phyloP scores from a whole-genome alignment of 1,140 invertebrate species.

The Choristoneura fumiferana region DNA sequence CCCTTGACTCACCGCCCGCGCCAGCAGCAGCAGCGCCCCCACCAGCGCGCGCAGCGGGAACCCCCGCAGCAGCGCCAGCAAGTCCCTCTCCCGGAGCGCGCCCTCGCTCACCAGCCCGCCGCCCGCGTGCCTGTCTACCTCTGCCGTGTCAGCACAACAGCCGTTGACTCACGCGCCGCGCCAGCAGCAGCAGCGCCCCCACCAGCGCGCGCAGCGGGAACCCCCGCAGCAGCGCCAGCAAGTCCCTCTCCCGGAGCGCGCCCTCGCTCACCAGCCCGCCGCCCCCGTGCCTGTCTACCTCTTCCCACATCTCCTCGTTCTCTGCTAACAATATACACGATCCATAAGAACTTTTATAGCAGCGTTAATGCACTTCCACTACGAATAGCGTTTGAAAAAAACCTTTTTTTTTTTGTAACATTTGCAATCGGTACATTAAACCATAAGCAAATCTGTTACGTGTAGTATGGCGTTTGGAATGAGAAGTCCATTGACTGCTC shows the following conservation, averaged over 20 bases:
- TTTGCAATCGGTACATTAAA: no score
- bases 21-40: conserved; percentile 40
- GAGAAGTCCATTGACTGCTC: no score
- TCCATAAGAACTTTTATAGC: no score
- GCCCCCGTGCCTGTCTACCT: conserved; percentile 45
- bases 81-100: conserved; percentile 50
- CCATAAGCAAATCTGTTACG: no score
- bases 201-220: conserved; percentile 40
- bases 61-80: conserved; percentile 40
- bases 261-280: conserved; percentile 54
- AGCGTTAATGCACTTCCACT: no score
- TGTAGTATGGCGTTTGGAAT: no score
- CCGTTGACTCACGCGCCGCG: conserved; percentile 38
- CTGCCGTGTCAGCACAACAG: not conserved
- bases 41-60: conserved; percentile 46
- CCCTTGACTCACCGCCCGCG: conserved; percentile 36
- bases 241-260: conserved; percentile 41
- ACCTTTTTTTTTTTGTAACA: no score
- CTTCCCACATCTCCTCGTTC: conserved; percentile 51
- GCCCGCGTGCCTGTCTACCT: conserved; percentile 17
- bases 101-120: conserved; percentile 54
- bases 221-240: conserved; percentile 15
- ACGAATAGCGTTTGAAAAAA: no score
- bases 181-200: conserved; percentile 40
- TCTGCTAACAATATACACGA: conserved; percentile 32